These are phyloP conservation scores for Lagopus leucura DNA, from an alignment of 2,113 vertebrate genomes.

Conservation along the genomic window DNA sequence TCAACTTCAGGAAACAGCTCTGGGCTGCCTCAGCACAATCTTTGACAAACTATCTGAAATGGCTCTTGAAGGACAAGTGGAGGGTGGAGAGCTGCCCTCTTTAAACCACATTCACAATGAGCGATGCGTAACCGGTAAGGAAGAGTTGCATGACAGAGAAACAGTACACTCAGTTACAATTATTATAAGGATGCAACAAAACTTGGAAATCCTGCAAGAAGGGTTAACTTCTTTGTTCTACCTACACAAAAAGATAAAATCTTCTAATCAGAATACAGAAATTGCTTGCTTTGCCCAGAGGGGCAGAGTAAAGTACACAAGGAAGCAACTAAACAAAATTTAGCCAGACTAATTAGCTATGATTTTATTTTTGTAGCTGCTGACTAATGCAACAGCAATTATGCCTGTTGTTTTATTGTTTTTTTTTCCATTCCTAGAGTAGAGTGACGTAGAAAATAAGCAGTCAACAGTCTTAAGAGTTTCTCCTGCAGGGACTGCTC, in stretches of 20 bases:
- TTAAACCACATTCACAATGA: not conserved
- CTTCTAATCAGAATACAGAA: not conserved
- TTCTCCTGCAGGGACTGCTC: not conserved
- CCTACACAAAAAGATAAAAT: not conserved
- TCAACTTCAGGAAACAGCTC: not conserved
- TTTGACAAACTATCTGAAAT: not conserved
- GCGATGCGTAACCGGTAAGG: not conserved
- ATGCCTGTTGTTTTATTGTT: no score
- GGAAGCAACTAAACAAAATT: not conserved
- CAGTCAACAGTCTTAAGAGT: not conserved
- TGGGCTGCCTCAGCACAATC: not conserved
- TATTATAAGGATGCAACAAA: not conserved
- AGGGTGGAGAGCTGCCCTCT: not conserved
- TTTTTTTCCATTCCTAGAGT: not conserved
- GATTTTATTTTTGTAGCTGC: not conserved
- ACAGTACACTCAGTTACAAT: not conserved
- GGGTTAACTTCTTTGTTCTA: not conserved
- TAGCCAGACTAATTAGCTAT: not conserved
- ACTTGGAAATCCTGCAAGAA: not conserved
- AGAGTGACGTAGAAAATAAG: not conserved
- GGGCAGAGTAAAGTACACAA: not conserved
- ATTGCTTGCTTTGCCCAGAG: not conserved
- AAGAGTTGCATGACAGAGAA: not conserved
- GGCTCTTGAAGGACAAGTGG: not conserved
- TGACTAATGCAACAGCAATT: not conserved